Evolutionary conservation across 1,140 invertebrate genomes (phyloP).

Genomic region (Nasonia giraulti): DNA sequence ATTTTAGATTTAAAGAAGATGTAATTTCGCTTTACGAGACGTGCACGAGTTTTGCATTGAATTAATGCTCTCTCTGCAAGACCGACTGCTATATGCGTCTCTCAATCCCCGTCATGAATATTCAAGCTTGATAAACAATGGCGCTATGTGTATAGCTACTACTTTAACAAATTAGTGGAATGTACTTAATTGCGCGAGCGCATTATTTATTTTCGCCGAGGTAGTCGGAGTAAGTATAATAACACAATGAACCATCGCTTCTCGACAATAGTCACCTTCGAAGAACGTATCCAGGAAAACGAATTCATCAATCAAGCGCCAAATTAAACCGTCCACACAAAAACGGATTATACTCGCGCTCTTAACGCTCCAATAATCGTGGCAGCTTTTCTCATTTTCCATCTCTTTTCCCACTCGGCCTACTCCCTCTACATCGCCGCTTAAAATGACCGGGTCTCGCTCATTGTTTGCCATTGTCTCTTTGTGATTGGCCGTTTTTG

Average conservation of each 20-base stretch:
- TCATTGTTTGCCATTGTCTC: conserved; percentile 48
- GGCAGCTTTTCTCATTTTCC: conserved; percentile 11
- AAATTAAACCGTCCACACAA: conserved; percentile 21
- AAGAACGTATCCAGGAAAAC: not conserved
- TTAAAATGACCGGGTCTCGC: conserved; percentile 33
- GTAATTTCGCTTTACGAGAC: conserved; percentile 36
- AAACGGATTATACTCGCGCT: conserved; percentile 8
- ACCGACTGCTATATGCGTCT: conserved; percentile 10
- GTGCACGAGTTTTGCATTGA: conserved; percentile 20
- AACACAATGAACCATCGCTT: not conserved
- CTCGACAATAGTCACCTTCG: not conserved
- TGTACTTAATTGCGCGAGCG: not conserved
- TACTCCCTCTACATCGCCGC: not conserved
- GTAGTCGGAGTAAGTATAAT: not conserved
- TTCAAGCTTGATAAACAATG: not conserved
- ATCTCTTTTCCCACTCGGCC: too few species aligned
- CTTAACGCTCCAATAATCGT: conserved; percentile 37
- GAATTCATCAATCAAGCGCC: conserved; percentile 21
- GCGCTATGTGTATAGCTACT: not conserved
- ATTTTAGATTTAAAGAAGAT: conserved; percentile 48
- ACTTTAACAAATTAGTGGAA: not conserved
- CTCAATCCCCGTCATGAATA: conserved; percentile 1
- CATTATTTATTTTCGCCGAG: not conserved
- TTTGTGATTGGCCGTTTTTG: conserved; percentile 49
- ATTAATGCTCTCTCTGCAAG: conserved; percentile 2